Evolutionary conservation across 2,113 vertebrate species (phyloP), one percentile per base, ranked within the genome.

Genomic region (Pholis gunnellus): DNA sequence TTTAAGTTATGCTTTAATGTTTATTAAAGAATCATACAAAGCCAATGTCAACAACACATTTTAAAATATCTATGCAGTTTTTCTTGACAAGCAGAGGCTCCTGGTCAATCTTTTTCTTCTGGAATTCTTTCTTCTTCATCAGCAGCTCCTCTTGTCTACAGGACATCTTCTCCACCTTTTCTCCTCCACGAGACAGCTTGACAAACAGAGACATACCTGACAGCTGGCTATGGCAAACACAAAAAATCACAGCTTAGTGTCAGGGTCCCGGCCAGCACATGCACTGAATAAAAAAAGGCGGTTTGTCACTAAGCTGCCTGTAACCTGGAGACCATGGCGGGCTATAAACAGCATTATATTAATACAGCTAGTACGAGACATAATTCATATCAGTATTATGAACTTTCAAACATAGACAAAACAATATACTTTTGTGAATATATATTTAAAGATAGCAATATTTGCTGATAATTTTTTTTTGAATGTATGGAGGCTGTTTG

Each of bases 41-140:
- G 9, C 9, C 42, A 6, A 44, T 15, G 31, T 22, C 29, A 29
- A 29, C 29, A 29, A 29, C 25, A 44, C 18, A n/a, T 25, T 42
- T 6, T 22, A 1, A 25, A 14, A 40, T 5, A n/a, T n/a, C 54
- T n/a, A n/a, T 76, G n/a, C 22, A 40, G 72, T 74, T 82, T 69
- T 73, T 82, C 79, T 82, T 82, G 63, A 38, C 75, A 4, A 20
- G 9, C 50, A 70, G 2, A 22, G 78, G 59, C 2, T 85, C 10
- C 20, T 29, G 48, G 0, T 79, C 17, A 27, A 89, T 77, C 38
- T 54, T 82, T 15, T 7, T 71, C 36, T 46, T 56, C 18, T 82
- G 57, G 56, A 22, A 10, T 0, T 66, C 73, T 44, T 31, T 71
- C 27, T 71, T 83, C 22, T 57, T 63, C 18, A 36, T 6, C 14